Conservation (phyloP, 2,888 invertebrate genomes). For the Rhabditophanes sp. region DNA sequence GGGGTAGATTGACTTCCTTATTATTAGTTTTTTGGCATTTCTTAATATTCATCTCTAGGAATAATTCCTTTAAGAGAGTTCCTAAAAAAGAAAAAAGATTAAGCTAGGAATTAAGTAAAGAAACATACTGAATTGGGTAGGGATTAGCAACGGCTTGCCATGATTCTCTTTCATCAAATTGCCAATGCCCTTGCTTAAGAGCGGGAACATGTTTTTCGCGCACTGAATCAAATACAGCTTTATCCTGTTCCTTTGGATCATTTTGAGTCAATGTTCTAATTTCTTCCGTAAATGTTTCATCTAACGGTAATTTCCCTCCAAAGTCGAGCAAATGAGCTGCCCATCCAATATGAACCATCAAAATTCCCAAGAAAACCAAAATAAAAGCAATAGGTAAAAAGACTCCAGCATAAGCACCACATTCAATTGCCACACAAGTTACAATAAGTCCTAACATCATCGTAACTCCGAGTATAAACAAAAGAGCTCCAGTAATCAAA, state of each 20-base stretch:
- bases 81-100: too few species aligned
- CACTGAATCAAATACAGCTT: too few species aligned
- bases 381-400: constrained; percentile 40
- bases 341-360: constrained; percentile 43
- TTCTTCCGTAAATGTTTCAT: too few species aligned
- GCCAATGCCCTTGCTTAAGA: constrained; percentile 40
- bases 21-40: too few species aligned
- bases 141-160: constrained; percentile 43
- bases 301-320: too few species aligned
- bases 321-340: constrained; percentile 44
- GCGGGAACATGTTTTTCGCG: constrained; percentile 8
- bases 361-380: constrained; percentile 37
- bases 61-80: too few species aligned
- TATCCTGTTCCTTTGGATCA: too few species aligned
- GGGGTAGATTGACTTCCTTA: too few species aligned
- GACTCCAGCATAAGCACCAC: too few species aligned
- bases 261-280: too few species aligned
- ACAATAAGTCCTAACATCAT: constrained; percentile 35
- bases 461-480: constrained; percentile 37
- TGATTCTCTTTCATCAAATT: constrained; percentile 38
- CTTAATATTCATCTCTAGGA: too few species aligned
- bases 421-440: constrained; percentile 40
- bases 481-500: constrained; percentile 29
- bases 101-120: too few species aligned
- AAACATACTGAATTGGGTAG: constrained; percentile 41